Percentiles rank a stretch among this genome's conserved stretches.
These are phyloP conservation scores for Hirtodrosophila histrioides DNA, from an alignment of 2,888 invertebrate species.

Conservation along the genomic window DNA sequence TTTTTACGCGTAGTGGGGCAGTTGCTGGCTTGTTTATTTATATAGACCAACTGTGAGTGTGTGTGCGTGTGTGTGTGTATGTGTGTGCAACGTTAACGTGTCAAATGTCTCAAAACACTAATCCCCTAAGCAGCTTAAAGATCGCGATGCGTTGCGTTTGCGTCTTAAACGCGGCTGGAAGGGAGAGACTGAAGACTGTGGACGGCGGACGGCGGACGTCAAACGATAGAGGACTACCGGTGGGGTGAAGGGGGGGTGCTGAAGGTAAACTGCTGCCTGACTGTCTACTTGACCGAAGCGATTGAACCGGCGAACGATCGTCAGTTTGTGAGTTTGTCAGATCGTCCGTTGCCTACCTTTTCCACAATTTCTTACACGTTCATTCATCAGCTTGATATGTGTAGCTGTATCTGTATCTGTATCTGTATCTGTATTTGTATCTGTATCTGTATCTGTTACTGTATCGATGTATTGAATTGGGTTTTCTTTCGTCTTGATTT, in stretches of 20 bases:
- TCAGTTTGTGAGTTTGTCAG: slow-evolving; percentile 14
- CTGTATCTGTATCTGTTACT: not conserved
- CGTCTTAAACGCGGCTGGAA: slow-evolving; percentile 56
- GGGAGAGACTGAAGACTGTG: slow-evolving; percentile 16
- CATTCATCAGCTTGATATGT: slow-evolving; percentile 62
- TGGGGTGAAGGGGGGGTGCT: slow-evolving; percentile 9
- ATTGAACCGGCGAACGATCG: slow-evolving; percentile 28
- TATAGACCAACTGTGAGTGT: slow-evolving; percentile 36
- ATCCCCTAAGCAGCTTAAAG: slow-evolving; percentile 83
- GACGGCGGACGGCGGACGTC: slow-evolving; percentile 4
- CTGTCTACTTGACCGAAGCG: slow-evolving; percentile 66
- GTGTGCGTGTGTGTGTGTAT: slow-evolving; percentile 22
- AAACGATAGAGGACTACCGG: not conserved
- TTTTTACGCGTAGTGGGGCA: slow-evolving; percentile 59
- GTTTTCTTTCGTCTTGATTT: slow-evolving; percentile 34
- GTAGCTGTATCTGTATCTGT: not conserved
- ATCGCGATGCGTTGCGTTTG: slow-evolving; percentile 68
- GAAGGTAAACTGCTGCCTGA: slow-evolving; percentile 44
- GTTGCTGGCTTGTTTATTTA: slow-evolving; percentile 49
- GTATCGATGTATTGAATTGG: slow-evolving; percentile 26
- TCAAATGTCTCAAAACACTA: slow-evolving; percentile 83
- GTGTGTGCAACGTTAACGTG: slow-evolving; percentile 76
- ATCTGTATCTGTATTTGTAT: not conserved
- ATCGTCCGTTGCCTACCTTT: slow-evolving; percentile 37
- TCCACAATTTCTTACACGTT: slow-evolving; percentile 59